Conservation (phyloP, 2,888 invertebrate species). For the Epistrophella euchroma region DNA sequence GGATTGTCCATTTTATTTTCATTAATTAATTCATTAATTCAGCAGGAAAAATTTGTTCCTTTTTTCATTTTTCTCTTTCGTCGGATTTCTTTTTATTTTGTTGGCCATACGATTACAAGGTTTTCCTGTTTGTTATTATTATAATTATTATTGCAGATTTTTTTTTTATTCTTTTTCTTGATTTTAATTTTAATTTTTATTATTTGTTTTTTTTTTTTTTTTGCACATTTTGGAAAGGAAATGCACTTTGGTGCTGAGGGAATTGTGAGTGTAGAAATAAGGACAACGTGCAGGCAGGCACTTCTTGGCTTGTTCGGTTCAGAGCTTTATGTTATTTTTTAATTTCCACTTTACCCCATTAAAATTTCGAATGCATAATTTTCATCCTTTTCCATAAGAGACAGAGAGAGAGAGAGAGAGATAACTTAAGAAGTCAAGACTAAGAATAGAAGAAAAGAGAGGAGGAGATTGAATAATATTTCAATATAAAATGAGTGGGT, state of each 20-base stretch:
- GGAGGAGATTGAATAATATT: conserved; percentile 41
- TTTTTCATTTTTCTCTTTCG: conserved; percentile 7
- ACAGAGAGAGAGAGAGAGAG: neutral
- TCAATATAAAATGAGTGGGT: conserved; percentile 39
- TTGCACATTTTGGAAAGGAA: conserved; percentile 23
- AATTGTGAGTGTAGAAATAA: conserved; percentile 62
- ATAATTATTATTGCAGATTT: conserved; percentile 65
- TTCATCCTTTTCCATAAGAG: conserved; percentile 26
- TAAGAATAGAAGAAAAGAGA: no score
- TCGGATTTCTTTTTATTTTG: conserved; percentile 21
- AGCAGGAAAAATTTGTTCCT: conserved; percentile 23
- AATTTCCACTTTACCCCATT: conserved; percentile 74
- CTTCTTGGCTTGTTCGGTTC: conserved; percentile 31
- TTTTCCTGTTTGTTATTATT: conserved; percentile 53
- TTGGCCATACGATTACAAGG: conserved; percentile 59
- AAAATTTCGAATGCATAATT: conserved; percentile 72
- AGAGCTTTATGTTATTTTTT: conserved; percentile 69
- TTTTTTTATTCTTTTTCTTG: no score
- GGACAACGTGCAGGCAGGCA: conserved; percentile 49
- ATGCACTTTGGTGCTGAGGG: conserved; percentile 26
- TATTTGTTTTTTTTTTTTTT: neutral
- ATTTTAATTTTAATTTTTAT: neutral
- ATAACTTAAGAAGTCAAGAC: neutral
- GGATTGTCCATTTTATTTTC: conserved; percentile 62
- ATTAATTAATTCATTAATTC: conserved; percentile 74